Base-by-base conservation (phyloP, 2,797 vertebrate species). In the Tapirus indicus region DNA sequence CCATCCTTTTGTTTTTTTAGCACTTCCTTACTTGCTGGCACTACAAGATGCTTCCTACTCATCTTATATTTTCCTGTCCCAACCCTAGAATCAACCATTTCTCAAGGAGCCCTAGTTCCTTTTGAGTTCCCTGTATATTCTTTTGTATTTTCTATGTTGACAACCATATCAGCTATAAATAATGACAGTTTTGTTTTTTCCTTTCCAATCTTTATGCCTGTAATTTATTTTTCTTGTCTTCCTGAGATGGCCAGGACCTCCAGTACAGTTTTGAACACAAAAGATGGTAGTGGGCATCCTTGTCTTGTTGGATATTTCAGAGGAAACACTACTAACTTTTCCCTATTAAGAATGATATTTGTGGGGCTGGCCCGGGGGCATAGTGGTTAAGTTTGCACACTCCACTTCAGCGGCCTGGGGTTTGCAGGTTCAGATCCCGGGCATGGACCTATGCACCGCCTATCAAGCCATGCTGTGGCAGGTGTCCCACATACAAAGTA, bases 61-160 rank as follows among this genome's bases (percentile, higher is more conserved):
- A 77, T 84, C 79, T 88, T 87, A 29, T 54, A 60, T 84, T 80
- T 93, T 96, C 47, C 56, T 79, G 78, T 25, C 62, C 27, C n/a
- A 88, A 32, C 52, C 62, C 68, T 86, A 72, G 35, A 91, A 78
- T 32, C 21, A 75, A 27, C 86, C 78, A 84, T 91, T 90, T 92
- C 75, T 92, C 64, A 84, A 77, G 72, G 72, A 92, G 2, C 25
- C 20, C 60, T 90, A 32, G 10, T 91, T 97, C 32, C 69, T 97
- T 92, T 89, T 69, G 77, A 90, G 52, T 82, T 91, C 7, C 68
- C 86, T 91, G 20, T 82, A 44, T 88, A 64, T 66, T 96, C 56
- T 84, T 94, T 93, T 88, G 56, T 94, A 20, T 97, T 93, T 93
- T 95, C 79, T 88, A 3, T 85, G 20, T 69, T 96, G 52, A 95